These are phyloP conservation scores for Anas platyrhynchos DNA, from an alignment of 2,113 vertebrate genomes.

Conservation along the genomic window DNA sequence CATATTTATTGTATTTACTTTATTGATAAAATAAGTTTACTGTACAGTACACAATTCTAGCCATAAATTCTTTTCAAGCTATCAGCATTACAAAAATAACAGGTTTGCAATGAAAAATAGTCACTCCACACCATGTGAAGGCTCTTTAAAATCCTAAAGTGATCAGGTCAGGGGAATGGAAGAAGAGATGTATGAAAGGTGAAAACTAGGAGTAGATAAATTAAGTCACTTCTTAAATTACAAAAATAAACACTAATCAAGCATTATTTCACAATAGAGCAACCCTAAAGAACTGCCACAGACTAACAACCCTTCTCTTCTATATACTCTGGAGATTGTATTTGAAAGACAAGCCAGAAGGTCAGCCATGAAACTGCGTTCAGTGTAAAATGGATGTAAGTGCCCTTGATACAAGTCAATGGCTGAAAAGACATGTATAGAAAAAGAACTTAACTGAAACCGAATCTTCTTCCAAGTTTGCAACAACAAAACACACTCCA, in stretches of 20 bases:
- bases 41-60: slow-evolving; percentile 66
- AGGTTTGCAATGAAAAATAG: slow-evolving; percentile 65
- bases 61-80: slow-evolving; percentile 61
- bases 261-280: slow-evolving; percentile 70
- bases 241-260: slow-evolving; percentile 78
- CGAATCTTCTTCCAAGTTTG: background rate
- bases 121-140: slow-evolving; percentile 62
- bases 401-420: background rate
- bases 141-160: slow-evolving; percentile 51
- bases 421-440: background rate
- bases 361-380: background rate
- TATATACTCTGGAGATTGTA: background rate
- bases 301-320: background rate
- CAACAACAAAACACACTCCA: background rate
- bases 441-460: background rate
- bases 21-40: slow-evolving; percentile 80
- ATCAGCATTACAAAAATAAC: slow-evolving; percentile 70
- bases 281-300: slow-evolving; percentile 61
- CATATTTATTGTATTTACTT: slow-evolving; percentile 55
- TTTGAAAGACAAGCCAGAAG: background rate
- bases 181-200: background rate
- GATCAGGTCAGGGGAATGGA: slow-evolving; percentile 8
- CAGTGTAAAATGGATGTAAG: background rate
- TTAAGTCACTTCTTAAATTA: slow-evolving; percentile 67
- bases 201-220: slow-evolving; percentile 68